Percentiles rank a stretch among this genome's conserved stretches.
These are phyloP conservation scores for Cryptoprocta ferox DNA, from an alignment of 2,797 vertebrate genomes.

Conservation along the genomic window DNA sequence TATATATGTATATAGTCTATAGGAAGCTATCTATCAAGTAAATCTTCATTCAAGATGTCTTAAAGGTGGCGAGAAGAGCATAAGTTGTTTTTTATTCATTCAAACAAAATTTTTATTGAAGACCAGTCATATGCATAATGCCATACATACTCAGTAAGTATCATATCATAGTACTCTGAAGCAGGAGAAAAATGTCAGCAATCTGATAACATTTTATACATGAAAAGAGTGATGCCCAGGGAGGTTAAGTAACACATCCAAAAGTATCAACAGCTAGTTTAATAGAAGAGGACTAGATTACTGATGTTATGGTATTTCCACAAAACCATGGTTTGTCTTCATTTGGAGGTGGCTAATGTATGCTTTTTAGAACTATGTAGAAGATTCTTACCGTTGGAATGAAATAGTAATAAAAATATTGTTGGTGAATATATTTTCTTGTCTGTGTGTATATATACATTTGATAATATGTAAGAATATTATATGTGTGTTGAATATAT, in stretches of 20 bases:
- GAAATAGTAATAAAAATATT: slow-evolving; percentile 57
- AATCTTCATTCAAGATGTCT: background rate
- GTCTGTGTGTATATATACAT: background rate
- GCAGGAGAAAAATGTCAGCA: background rate
- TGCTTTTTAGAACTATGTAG: background rate
- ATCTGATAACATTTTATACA: background rate
- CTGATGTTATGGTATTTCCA: background rate
- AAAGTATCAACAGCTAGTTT: background rate
- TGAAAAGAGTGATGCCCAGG: background rate
- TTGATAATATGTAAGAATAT: background rate
- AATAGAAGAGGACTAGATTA: background rate
- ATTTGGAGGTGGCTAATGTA: background rate
- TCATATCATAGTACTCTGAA: background rate
- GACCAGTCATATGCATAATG: background rate
- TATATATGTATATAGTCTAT: background rate
- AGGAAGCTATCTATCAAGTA: background rate
- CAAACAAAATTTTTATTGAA: background rate
- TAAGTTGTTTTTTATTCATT: background rate
- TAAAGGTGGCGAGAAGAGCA: background rate
- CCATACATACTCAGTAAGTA: background rate
- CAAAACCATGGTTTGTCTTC: background rate
- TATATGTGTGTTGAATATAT: background rate
- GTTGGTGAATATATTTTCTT: slow-evolving; percentile 49
- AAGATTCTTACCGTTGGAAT: background rate
- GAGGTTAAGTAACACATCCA: background rate